Evolutionary conservation across 2,113 vertebrate genomes (phyloP).

Genomic region (Loxodonta africana): DNA sequence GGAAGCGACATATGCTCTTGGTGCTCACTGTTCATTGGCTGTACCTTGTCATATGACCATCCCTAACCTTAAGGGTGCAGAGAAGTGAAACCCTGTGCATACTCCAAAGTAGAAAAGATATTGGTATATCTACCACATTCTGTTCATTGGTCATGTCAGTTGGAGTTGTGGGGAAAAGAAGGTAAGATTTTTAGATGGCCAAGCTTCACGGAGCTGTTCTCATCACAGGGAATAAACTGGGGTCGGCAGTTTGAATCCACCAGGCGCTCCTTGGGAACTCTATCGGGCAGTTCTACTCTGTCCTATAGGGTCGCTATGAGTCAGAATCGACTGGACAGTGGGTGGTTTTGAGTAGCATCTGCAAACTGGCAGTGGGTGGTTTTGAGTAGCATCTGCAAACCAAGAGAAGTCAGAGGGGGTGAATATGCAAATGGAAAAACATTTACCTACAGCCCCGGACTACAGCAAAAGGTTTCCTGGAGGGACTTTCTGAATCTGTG

Average conservation of each 20-base stretch:
- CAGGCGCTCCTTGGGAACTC: too few species aligned
- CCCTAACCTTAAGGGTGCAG: not conserved
- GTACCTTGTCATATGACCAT: fast-evolving
- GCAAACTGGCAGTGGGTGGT: too few species aligned
- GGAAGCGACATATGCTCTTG: not conserved
- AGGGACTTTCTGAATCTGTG: not conserved
- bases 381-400: too few species aligned
- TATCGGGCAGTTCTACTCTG: too few species aligned
- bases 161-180: not conserved
- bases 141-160: too few species aligned
- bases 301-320: too few species aligned
- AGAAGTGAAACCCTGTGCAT: not conserved
- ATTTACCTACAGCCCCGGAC: fast-evolving
- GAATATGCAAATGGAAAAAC: not conserved
- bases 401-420: not conserved
- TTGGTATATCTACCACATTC: fast-evolving
- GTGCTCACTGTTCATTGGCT: not conserved
- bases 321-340: too few species aligned
- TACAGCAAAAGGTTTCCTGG: not conserved
- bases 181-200: not conserved
- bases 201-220: not conserved
- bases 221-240: not conserved
- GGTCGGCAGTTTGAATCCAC: too few species aligned
- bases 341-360: too few species aligned
- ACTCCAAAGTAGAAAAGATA: not conserved